Conservation (phyloP, 2,797 vertebrate genomes). For the Sebastes alutus region DNA sequence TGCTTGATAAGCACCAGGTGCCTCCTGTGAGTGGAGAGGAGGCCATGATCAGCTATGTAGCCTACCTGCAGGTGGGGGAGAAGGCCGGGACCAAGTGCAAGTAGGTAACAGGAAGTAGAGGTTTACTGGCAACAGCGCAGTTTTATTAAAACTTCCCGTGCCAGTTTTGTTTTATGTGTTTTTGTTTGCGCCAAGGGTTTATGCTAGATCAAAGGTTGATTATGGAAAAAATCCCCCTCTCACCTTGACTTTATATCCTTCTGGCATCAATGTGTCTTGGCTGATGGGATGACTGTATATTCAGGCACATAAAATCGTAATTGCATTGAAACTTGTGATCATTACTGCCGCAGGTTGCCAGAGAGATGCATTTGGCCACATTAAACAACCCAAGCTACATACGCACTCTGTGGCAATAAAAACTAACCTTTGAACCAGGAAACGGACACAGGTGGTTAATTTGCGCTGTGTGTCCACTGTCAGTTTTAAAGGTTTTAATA, state of each 20-base stretch:
- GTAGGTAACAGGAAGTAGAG: slow-evolving; percentile 76
- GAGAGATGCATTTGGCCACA: not conserved
- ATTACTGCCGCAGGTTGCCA: not conserved
- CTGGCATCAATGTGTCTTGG: not conserved
- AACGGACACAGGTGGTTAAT: not conserved
- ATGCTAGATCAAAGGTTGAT: not conserved
- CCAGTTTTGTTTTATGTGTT: not conserved
- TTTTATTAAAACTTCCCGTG: not conserved
- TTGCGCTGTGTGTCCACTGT: not conserved
- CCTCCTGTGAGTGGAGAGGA: slow-evolving; percentile 93
- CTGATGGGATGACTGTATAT: not conserved
- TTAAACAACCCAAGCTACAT: not conserved
- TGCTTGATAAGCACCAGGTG: slow-evolving; percentile 97
- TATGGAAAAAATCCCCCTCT: not conserved
- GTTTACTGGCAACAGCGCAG: not conserved
- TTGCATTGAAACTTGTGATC: not conserved
- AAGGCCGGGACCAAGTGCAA: slow-evolving; percentile 95
- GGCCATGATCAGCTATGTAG: slow-evolving; percentile 97
- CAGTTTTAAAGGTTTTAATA: not conserved
- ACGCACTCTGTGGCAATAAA: not conserved
- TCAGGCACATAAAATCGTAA: not conserved
- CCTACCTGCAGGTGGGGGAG: slow-evolving; percentile 93
- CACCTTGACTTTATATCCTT: not conserved
- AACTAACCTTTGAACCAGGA: not conserved
- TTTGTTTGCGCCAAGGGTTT: not conserved